Percentiles rank a stretch among this genome's conserved stretches.
phyloP scores from a whole-genome alignment of 2,888 invertebrate genomes.

The Eupithecia pulchellata region DNA sequence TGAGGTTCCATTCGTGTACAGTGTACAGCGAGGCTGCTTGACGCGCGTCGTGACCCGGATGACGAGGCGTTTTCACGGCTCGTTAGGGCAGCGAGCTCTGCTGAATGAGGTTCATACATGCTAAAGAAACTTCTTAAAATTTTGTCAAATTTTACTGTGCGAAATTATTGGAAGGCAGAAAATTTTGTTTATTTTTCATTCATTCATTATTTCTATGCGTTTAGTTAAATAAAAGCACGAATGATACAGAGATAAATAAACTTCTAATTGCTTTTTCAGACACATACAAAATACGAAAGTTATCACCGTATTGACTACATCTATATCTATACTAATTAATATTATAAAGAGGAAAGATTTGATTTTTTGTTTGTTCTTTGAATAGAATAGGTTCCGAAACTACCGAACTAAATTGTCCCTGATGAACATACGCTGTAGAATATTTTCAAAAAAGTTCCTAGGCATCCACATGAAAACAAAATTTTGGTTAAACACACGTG shows the following conservation, averaged over 20 bases:
- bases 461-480: too few species aligned
- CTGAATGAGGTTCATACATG: conserved; percentile 19
- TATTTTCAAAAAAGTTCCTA: too few species aligned
- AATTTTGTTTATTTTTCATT: background rate
- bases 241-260: background rate
- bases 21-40: conserved; percentile 14
- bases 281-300: background rate
- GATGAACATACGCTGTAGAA: too few species aligned
- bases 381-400: too few species aligned
- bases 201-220: background rate
- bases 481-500: too few species aligned
- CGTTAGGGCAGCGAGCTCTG: conserved; percentile 30
- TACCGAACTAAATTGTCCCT: too few species aligned
- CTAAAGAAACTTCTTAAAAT: conserved; percentile 9
- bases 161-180: background rate
- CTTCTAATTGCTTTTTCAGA: background rate
- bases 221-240: background rate
- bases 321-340: too few species aligned
- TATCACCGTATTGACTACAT: too few species aligned
- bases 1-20: conserved; percentile 27
- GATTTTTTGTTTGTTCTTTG: too few species aligned
- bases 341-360: too few species aligned
- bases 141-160: background rate
- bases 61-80: conserved; percentile 34
- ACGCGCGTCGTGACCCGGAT: conserved; percentile 40